Base-by-base conservation (phyloP, 2,113 vertebrate genomes). In the Pedetes capensis region DNA sequence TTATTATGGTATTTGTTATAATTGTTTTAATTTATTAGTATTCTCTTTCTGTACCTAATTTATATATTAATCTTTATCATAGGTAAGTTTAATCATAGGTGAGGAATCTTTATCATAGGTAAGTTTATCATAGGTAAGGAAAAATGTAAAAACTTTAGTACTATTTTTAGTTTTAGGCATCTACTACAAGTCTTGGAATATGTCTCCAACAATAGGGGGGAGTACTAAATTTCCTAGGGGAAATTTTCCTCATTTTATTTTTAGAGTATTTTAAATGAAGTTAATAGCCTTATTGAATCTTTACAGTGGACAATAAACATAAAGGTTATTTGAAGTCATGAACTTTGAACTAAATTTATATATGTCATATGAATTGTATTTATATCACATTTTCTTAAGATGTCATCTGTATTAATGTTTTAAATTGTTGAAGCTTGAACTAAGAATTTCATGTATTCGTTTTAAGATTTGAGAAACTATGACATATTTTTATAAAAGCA, bases 231-330 rank as follows among this genome's bases (percentile, higher is more conserved):
- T 74, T 94, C 17, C 68, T 85, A 39, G 12, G 11, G 20, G 75
- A 63, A 49, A 4, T 57, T 44, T 72, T 72, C 59, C 74, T 96
- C 5, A 16, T 91, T 91, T 96, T 51, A 44, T 92, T 84, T 96
- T 47, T 25, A 69, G 8, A 57, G 8, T 91, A 82, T 49, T 81
- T 0, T 80, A 76, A 78, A 10, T 82, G 37, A 86, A 83, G 1
- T 74, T 59, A 87, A 29, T 57, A n/a, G 10, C 23, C 13, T 59
- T 83, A 91, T 3, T 82, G n/a, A 5, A 80, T 76, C 85, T 75
- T 76, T 86, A 89, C 4, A 89, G 39, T 61, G 5, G 7, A 61
- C 0, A 39, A 1, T 39, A 55, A 49, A 72, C 2, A 82, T 72
- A 66, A 32, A 92, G 3, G 6, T 13, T 79, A 32, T 18, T n/a